Evolutionary conservation across 2,113 vertebrate species (phyloP), one percentile per base, ranked within the genome.

Genomic region (Himantopus leucocephalus): DNA sequence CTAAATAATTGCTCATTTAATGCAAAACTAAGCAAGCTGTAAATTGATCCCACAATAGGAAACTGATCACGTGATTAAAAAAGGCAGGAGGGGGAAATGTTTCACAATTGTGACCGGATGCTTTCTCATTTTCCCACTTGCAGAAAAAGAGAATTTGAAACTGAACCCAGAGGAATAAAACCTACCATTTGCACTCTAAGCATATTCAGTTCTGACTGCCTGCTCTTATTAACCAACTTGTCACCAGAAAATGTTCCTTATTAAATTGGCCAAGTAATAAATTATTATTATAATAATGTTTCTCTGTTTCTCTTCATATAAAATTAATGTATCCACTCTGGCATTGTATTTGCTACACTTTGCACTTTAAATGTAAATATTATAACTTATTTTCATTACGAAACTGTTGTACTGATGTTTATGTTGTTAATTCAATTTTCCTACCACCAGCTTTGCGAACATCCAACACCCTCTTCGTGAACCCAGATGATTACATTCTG

Each of bases 141-240:
- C 32, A 88, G 68, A 76, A 90, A 80, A 88, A 22, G 18, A 80
- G 16, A 92, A 92, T 88, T 71, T 82, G n/a, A 89, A 97, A 92
- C 39, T 76, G 58, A 92, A 92, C 34, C 72, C 77, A 64, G 8
- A 88, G 64, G 90, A 94, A 89, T 78, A 85, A 95, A 96, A 95
- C 48, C 26, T 75, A 78, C 24, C 37, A 90, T 90, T 94, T 85
- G 12, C 30, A 80, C 58, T 90, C 70, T 45, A 80, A 93, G 27
- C 32, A 62, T 78, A 92, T 77, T 86, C 45, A 79, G 62, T 94
- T 96, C 85, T 94, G 78, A 86, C 87, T 91, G 94, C 62, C 93
- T 94, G 37, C 14, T 97, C 66, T 87, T 94, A 96, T 96, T 97
- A 97, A 93, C 64, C 78, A 92, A 43, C 75, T 89, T 96, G 92